Conservation (phyloP, 2,888 invertebrate genomes). For the Andrena trimmerana region DNA sequence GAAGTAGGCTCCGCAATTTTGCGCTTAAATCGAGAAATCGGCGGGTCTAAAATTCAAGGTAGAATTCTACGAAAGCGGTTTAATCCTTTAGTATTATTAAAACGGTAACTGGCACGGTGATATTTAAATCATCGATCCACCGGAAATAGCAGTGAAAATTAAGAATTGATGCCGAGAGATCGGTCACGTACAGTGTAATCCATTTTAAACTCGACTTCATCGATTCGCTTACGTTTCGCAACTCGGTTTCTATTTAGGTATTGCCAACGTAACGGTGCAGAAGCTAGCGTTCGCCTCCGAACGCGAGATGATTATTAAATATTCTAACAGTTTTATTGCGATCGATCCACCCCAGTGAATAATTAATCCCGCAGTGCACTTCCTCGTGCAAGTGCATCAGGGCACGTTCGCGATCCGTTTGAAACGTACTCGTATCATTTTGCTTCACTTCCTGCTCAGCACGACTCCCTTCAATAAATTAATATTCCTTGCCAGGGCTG, state of each 20-base stretch:
- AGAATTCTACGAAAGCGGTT: too few relatives aligned
- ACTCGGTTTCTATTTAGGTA: conserved; percentile 21
- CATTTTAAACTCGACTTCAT: conserved; percentile 13
- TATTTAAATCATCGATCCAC: background rate
- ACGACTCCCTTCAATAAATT: background rate
- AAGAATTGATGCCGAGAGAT: background rate
- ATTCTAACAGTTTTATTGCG: conserved; percentile 53
- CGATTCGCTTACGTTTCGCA: conserved; percentile 7
- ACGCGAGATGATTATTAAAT: conserved; percentile 54
- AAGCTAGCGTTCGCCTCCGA: conserved; percentile 9
- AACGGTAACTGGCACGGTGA: background rate
- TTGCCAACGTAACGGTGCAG: conserved; percentile 31
- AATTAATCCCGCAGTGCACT: conserved; percentile 57
- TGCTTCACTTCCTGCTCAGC: conserved; percentile 31
- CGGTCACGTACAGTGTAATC: background rate
- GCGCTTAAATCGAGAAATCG: too few relatives aligned
- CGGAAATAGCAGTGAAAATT: background rate
- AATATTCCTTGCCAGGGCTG: background rate
- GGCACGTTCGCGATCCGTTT: conserved; percentile 44
- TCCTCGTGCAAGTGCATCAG: conserved; percentile 48
- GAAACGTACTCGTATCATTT: conserved; percentile 35
- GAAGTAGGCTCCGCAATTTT: too few relatives aligned
- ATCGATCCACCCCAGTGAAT: conserved; percentile 41
- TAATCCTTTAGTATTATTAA: too few relatives aligned
- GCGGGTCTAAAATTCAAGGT: too few relatives aligned